Percentiles rank a stretch among this genome's conserved stretches.
phyloP scores from a whole-genome alignment of 2,797 vertebrate species.

The Okamejei kenojei region DNA sequence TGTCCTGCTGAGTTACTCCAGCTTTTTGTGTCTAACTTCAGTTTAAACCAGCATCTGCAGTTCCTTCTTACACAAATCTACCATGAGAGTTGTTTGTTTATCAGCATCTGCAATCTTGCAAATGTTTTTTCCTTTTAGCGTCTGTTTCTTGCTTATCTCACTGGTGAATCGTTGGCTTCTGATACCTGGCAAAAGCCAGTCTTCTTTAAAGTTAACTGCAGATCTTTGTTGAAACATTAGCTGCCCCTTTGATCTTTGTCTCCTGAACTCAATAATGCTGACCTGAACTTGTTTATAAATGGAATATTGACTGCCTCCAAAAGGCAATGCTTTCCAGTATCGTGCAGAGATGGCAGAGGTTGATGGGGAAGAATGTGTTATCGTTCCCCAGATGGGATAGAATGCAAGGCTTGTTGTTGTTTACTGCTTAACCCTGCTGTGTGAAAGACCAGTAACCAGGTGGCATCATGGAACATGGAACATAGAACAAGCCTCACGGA shows the following conservation, averaged over 20 bases:
- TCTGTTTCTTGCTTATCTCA: background rate
- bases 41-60: no score
- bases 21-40: no score
- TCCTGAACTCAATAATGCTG: background rate
- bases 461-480: background rate
- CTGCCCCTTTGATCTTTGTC: constrained; percentile 17
- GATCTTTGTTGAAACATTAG: constrained; percentile 29
- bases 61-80: background rate
- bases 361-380: background rate
- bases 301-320: background rate
- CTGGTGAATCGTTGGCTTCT: background rate
- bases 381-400: background rate
- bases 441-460: background rate
- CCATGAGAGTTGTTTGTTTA: background rate
- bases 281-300: background rate
- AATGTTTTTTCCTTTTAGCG: constrained; percentile 5
- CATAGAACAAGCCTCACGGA: no score
- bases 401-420: background rate
- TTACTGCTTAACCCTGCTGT: background rate
- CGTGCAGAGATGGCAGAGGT: background rate
- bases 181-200: background rate
- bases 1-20: no score
- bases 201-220: constrained; percentile 23
- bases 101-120: background rate
- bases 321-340: background rate